Evolutionary conservation across 1,140 invertebrate species (phyloP).

Genomic region (Meteorus sp.): DNA sequence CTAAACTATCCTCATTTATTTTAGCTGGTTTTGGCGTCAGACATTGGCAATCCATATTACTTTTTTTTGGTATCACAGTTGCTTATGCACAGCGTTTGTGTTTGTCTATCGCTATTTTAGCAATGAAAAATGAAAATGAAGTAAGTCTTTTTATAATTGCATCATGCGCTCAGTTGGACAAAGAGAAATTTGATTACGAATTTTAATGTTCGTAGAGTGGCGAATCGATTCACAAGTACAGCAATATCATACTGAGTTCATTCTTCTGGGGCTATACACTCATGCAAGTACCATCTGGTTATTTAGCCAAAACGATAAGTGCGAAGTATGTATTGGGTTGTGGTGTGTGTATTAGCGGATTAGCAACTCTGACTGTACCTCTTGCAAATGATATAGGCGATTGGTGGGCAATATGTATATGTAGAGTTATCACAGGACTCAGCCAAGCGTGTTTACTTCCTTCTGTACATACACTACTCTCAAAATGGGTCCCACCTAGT

Average conservation of each 20-base stretch:
- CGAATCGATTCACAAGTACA: slow-evolving; percentile 61
- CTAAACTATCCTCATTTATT: slow-evolving; percentile 18
- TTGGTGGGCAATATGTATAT: slow-evolving; percentile 58
- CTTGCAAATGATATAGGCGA: slow-evolving; percentile 41
- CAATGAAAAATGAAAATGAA: slow-evolving; percentile 57
- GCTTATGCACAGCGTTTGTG: slow-evolving; percentile 68
- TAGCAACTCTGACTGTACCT: slow-evolving; percentile 57
- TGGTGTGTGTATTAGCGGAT: slow-evolving; percentile 64
- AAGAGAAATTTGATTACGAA: background rate
- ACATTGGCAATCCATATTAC: slow-evolving; percentile 65
- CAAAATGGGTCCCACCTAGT: slow-evolving; percentile 63
- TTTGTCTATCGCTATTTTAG: slow-evolving; percentile 71
- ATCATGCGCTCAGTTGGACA: background rate
- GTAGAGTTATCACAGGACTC: slow-evolving; percentile 68
- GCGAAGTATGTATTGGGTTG: slow-evolving; percentile 64
- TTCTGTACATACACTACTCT: slow-evolving; percentile 65
- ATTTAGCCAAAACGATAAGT: slow-evolving; percentile 58
- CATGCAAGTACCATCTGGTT: slow-evolving; percentile 65
- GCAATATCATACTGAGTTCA: slow-evolving; percentile 65
- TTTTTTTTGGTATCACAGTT: slow-evolving; percentile 66
- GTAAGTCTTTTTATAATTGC: background rate
- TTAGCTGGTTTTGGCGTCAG: slow-evolving; percentile 60
- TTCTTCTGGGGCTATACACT: slow-evolving; percentile 74
- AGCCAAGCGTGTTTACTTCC: slow-evolving; percentile 68
- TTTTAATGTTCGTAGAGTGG: slow-evolving; percentile 47